Base-by-base conservation (phyloP, 2,797 vertebrate genomes). In the Ctenosaura bakeri region DNA sequence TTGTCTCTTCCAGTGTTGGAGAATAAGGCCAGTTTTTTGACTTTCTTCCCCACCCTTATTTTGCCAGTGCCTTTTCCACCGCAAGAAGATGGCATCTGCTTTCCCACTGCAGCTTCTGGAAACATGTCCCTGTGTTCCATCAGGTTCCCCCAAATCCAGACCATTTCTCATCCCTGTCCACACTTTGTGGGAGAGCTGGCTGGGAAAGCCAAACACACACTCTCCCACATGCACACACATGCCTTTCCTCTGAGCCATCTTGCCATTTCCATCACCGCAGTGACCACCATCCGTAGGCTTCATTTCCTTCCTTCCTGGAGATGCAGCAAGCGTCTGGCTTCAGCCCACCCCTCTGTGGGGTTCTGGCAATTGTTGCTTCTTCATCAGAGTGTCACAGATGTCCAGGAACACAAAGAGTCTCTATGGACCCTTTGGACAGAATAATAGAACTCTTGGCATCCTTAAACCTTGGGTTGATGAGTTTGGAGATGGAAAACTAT, bases 241-340 rank as follows among this genome's bases (percentile, higher is more conserved):
- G 1, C 0, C 71, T 1, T 7, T 74, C 24, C 46, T 26, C 59
- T 32, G 14, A 87, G 76, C 86, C 0, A 0, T 66, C 20, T 71
- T 38, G 0, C 71, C 42, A 77, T 32, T 87, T 35, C 24, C 59
- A 66, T 20, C 0, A 0, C 18, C 0, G 0, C 14, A 14, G 46
- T 29, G 86, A 54, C 38, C 0, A 0, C 14, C 0, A 13, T 84
- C n/a, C 0, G 0, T 29, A 0, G 0, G 2, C 20, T 73, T 64
- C 46, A 64, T n/a, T 0, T 6, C 35, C 50, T 85, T 74, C 69
- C 91, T 85, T 32, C 38, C 42, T 52, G 64, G 0, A 24, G 78
- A 20, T 29, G 8, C 38, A 52, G 56, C 54, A 64, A 79, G 42
- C 81, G 32, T 26, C 89, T 88, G 50, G 22, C 71, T 83, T 82